These are phyloP conservation scores for Chymomyza fuscimana DNA, from an alignment of 2,888 invertebrate species.

Conservation along the genomic window DNA sequence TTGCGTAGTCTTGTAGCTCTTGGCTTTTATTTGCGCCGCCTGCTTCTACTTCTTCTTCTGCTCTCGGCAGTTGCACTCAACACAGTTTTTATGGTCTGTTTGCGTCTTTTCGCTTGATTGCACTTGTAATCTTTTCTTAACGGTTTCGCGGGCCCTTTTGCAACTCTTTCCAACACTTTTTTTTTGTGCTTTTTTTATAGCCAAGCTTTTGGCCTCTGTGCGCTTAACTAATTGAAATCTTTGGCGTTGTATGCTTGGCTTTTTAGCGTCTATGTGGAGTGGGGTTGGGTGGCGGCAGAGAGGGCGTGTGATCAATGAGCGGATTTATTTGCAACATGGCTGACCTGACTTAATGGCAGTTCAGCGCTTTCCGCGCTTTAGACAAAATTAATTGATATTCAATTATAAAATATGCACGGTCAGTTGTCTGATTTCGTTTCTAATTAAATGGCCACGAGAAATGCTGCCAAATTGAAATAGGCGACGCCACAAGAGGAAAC, in stretches of 20 bases:
- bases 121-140: conserved; percentile 73
- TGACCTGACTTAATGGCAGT: neutral
- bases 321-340: neutral
- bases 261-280: neutral
- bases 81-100: conserved; percentile 73
- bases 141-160: conserved; percentile 33
- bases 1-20: conserved; percentile 32
- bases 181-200: conserved; percentile 42
- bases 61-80: conserved; percentile 68
- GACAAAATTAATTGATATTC: conserved; percentile 46
- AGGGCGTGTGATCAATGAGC: conserved; percentile 30
- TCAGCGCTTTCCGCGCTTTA: conserved; percentile 17
- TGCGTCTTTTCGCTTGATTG: conserved; percentile 74
- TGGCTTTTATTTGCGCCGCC: conserved; percentile 41
- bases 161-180: neutral
- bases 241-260: conserved; percentile 29
- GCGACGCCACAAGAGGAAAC: conserved; percentile 25
- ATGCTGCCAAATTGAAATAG: conserved; percentile 22
- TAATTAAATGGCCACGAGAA: conserved; percentile 40
- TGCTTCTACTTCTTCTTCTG: conserved; percentile 6
- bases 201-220: conserved; percentile 26
- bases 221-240: conserved; percentile 69
- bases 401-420: conserved; percentile 35
- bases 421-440: conserved; percentile 33
- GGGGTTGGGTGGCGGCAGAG: conserved; percentile 7